These are phyloP conservation scores for Hanleya hanleyi DNA, from an alignment of 2,888 invertebrate species.

Conservation along the genomic window DNA sequence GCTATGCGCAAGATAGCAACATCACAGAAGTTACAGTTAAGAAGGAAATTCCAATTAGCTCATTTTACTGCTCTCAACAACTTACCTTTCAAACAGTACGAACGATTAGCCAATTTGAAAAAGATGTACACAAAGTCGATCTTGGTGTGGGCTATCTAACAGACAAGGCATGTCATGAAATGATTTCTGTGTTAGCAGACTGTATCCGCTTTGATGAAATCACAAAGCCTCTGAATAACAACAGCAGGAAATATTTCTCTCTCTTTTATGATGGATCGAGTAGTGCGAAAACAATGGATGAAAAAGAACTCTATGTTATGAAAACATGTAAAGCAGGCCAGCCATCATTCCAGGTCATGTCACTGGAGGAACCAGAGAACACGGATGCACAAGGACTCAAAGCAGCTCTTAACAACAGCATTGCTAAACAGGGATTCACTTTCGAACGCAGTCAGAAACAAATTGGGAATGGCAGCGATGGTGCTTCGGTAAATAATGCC, in stretches of 20 bases:
- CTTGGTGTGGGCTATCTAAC: too few species aligned
- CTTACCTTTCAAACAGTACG: too few species aligned
- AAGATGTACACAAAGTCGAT: too few species aligned
- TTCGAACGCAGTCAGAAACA: background rate
- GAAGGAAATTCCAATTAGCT: background rate
- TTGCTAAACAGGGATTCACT: background rate
- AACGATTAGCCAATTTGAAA: too few species aligned
- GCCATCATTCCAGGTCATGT: too few species aligned
- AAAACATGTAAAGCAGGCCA: background rate
- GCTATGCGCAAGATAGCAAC: background rate
- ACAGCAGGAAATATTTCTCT: background rate
- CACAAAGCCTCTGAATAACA: background rate
- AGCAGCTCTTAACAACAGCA: background rate
- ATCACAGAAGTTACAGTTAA: background rate
- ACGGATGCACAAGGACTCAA: background rate
- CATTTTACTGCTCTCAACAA: too few species aligned
- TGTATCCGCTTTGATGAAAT: background rate
- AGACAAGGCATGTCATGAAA: too few species aligned
- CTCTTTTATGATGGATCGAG: background rate
- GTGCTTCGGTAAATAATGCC: background rate
- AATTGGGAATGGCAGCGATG: background rate
- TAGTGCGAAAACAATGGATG: background rate
- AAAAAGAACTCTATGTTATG: background rate
- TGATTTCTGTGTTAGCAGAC: background rate
- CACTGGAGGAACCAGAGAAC: too few species aligned